These are phyloP conservation scores for Aromia moschata DNA, from an alignment of 2,888 invertebrate species.

Conservation along the genomic window DNA sequence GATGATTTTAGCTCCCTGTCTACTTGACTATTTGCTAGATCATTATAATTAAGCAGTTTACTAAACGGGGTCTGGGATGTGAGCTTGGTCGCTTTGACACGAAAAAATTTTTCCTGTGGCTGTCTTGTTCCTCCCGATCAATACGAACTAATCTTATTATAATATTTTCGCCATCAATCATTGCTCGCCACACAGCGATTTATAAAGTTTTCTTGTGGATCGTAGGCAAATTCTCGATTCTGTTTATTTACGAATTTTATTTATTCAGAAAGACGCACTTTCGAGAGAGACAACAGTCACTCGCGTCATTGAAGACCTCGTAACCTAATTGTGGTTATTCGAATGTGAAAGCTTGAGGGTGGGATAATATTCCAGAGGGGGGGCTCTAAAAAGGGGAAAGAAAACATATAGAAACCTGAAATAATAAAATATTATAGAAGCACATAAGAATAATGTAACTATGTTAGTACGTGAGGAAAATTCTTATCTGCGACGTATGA, in stretches of 20 bases:
- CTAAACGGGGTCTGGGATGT: too few species aligned
- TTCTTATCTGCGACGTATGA: too few species aligned
- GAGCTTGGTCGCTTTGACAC: conserved; percentile 4
- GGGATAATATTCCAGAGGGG: conserved; percentile 3
- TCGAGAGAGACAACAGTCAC: neutral
- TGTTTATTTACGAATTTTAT: neutral
- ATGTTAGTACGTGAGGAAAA: too few species aligned
- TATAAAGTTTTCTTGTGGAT: neutral
- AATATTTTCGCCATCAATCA: conserved; percentile 13
- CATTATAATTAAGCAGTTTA: too few species aligned
- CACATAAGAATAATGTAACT: conserved; percentile 34
- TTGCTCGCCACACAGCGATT: neutral
- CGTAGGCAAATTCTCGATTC: neutral
- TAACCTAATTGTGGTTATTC: conserved; percentile 8
- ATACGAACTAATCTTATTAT: conserved; percentile 13
- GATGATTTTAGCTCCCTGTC: too few species aligned
- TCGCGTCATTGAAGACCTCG: neutral
- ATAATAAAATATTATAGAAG: conserved; percentile 40
- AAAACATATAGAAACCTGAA: conserved; percentile 33
- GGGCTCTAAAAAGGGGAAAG: conserved; percentile 23
- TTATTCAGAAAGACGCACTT: neutral
- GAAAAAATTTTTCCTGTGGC: neutral
- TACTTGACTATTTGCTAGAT: too few species aligned
- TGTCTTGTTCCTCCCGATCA: neutral
- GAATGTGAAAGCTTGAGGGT: neutral